A percentile compares a stretch with the other conserved stretches of the same genome.
Evolutionary conservation across 2,888 invertebrate species (phyloP).

Genomic region (Lithophane socia): DNA sequence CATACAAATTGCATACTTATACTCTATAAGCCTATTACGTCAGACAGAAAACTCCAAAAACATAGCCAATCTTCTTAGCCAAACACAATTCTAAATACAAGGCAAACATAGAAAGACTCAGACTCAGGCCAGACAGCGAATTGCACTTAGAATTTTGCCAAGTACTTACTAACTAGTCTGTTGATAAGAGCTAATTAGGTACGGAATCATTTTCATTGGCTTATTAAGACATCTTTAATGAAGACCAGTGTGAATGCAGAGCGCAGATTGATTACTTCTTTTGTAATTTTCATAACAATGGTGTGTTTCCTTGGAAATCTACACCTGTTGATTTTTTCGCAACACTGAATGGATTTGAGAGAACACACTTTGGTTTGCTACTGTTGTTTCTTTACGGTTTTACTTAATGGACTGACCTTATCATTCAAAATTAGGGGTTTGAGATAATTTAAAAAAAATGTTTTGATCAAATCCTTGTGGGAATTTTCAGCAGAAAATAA

Average conservation of each 20-base stretch:
- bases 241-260: constrained; percentile 16
- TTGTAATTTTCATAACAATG: constrained; percentile 68
- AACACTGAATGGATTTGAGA: constrained; percentile 27
- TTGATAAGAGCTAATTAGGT: constrained; percentile 31
- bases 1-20: not conserved
- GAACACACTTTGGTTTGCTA: constrained; percentile 5
- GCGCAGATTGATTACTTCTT: constrained; percentile 44
- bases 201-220: constrained; percentile 27
- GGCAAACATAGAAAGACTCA: constrained; percentile 12
- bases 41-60: constrained; percentile 5
- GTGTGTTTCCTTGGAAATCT: constrained; percentile 62
- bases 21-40: not conserved
- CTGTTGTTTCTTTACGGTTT: not conserved
- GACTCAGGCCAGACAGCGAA: constrained; percentile 8
- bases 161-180: constrained; percentile 19
- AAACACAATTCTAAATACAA: constrained; percentile 14
- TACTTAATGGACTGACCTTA: not conserved
- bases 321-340: constrained; percentile 50
- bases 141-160: constrained; percentile 2
- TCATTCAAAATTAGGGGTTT: not conserved
- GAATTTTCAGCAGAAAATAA: not conserved
- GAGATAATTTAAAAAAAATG: not conserved
- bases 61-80: constrained; percentile 8
- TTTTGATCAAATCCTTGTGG: not conserved
- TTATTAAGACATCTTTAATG: constrained; percentile 35